A percentile compares a stretch with the other conserved stretches of the same genome.
Conservation (phyloP, 1,140 invertebrate genomes). For the Meloidogyne chitwoodi region DNA sequence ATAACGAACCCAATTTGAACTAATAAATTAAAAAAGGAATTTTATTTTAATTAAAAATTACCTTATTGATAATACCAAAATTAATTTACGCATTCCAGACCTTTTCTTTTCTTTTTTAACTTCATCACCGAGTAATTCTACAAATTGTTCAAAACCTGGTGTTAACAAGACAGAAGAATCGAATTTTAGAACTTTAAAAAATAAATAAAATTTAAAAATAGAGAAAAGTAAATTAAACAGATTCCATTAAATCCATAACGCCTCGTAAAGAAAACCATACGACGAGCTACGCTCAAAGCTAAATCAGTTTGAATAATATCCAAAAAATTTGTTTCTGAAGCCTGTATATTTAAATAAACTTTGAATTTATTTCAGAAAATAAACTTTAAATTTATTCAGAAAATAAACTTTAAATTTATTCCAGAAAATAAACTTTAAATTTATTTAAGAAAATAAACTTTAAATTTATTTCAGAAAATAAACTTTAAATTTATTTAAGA, state of each 20-base stretch:
- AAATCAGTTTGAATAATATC: neutral
- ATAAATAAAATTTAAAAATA: neutral
- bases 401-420: neutral
- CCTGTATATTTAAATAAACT: neutral
- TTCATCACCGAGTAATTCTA: neutral
- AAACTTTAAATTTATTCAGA: neutral
- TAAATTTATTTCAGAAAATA: neutral
- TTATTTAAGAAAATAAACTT: neutral
- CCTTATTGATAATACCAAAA: conserved; percentile 11
- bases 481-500: neutral
- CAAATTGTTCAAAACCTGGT: conserved; percentile 2
- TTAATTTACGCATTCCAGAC: neutral
- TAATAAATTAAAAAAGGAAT: neutral
- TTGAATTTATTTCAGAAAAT: neutral
- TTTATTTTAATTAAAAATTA: neutral
- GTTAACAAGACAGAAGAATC: conserved; percentile 2
- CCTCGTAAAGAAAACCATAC: conserved; percentile 9
- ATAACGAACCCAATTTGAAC: conserved; percentile 8
- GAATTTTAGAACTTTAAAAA: conserved; percentile 5
- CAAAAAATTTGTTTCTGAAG: neutral
- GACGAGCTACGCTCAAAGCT: neutral
- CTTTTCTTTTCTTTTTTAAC: neutral
- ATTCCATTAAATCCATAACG: conserved; percentile 18
- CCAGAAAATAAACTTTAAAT: neutral
- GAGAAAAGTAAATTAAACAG: neutral